Evolutionary conservation across 2,888 invertebrate genomes (phyloP).

Genomic region (Erebia ligea): DNA sequence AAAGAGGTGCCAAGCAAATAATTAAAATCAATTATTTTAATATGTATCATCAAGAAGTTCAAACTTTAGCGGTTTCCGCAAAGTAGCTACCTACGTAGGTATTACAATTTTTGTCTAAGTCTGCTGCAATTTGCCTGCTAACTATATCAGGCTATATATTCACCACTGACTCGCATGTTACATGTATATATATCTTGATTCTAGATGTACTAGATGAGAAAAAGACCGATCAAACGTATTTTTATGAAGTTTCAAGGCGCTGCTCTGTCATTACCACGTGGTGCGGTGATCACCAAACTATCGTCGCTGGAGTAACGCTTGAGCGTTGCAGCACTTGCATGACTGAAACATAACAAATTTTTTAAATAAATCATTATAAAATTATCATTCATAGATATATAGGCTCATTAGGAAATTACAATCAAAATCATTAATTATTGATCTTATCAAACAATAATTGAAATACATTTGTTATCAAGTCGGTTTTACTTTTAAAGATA

Average conservation of each 20-base stretch:
- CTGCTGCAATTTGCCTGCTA: background rate
- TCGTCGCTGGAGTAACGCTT: conserved; percentile 80
- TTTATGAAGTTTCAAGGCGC: conserved; percentile 56
- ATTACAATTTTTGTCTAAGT: background rate
- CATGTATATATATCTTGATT: too few relatives aligned
- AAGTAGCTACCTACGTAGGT: background rate
- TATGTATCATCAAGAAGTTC: too few relatives aligned
- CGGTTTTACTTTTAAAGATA: too few relatives aligned
- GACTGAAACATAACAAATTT: conserved; percentile 53
- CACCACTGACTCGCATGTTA: background rate
- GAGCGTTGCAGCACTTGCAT: conserved; percentile 66
- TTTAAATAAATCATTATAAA: background rate
- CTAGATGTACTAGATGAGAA: background rate
- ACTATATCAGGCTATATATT: background rate
- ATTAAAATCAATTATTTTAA: too few relatives aligned
- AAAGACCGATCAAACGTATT: background rate
- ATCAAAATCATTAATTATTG: too few relatives aligned
- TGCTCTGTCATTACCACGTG: conserved; percentile 54
- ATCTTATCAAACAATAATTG: too few relatives aligned
- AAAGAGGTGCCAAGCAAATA: too few relatives aligned
- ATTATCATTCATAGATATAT: too few relatives aligned
- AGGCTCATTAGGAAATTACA: too few relatives aligned
- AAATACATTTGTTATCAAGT: too few relatives aligned
- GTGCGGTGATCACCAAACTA: conserved; percentile 72
- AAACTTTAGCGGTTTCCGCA: too few relatives aligned